Evolutionary conservation across 2,113 vertebrate species (phyloP).

Genomic region (Crypturellus undulatus): DNA sequence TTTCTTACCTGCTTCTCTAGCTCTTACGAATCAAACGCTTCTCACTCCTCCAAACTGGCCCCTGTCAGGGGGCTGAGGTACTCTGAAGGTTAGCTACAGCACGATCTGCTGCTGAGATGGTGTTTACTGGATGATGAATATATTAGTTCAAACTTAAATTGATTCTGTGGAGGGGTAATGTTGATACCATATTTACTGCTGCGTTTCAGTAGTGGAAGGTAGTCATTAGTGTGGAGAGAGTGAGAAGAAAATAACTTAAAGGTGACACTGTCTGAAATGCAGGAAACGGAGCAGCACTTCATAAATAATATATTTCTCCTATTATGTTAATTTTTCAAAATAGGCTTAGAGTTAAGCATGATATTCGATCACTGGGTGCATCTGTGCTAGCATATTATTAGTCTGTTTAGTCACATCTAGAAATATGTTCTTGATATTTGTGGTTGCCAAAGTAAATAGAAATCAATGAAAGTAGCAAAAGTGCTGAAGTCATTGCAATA

Average conservation of each 20-base stretch:
- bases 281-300: conserved; percentile 47
- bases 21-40: background rate
- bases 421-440: conserved; percentile 73
- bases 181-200: conserved; percentile 69
- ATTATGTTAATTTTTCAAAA: conserved; percentile 70
- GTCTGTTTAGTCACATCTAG: conserved; percentile 65
- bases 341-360: conserved; percentile 46
- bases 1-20: background rate
- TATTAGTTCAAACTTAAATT: conserved; percentile 66
- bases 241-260: conserved; percentile 42
- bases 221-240: conserved; percentile 61
- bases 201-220: conserved; percentile 42
- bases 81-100: conserved; percentile 56
- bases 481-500: conserved; percentile 80
- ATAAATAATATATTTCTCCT: conserved; percentile 71
- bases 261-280: conserved; percentile 53
- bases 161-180: conserved; percentile 43
- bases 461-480: conserved; percentile 78
- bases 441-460: conserved; percentile 78
- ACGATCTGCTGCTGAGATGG: background rate
- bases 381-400: conserved; percentile 45
- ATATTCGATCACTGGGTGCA: conserved; percentile 46
- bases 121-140: conserved; percentile 58
- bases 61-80: background rate
- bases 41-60: background rate